Base-by-base conservation (phyloP, 2,113 vertebrate genomes). In the Austrofundulus limnaeus region DNA sequence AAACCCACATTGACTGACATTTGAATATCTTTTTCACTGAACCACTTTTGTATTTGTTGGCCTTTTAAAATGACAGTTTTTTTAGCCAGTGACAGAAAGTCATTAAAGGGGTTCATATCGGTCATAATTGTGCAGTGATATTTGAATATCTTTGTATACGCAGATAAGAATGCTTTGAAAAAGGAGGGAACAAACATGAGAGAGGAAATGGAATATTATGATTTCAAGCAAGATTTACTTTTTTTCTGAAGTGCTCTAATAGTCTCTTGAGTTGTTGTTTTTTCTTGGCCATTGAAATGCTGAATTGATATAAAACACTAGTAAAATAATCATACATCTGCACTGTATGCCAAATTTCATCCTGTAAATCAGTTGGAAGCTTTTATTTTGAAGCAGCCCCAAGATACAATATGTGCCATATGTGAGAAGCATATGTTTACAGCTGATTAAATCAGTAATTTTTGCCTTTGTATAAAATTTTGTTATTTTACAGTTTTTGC, bases 91-190 rank as follows among this genome's bases (percentile, higher is more conserved):
- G 19, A 42, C 61, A 53, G 66, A 75, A 71, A 49, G 24, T 20
- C 39, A 46, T 2, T 20, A 21, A 14, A 25, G 39, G 51, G 49
- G 43, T 23, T 20, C 23, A 14, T 46, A 56, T 68, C 62, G 65
- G 54, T 37, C 15, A 11, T 39, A 52, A 73, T 56, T 60, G 24
- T 70, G 60, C 66, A 48, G 75, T 72, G 72, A 74, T 75, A 81
- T 86, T 85, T 81, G 52, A 71, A 58, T 68, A 20, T 61, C 47
- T 78, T 80, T 74, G 75, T 76, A 56, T 52, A n/a, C 41, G 31
- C 60, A 38, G 78, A 83, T 86, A 71, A 61, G 67, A 31, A 34
- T 1, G 19, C 60, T 78, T 76, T 81, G 65, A 59, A 65, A 70
- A 20, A 15, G 41, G 46, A 52, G 11, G 16, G 14, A 43, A 43